Base-by-base conservation (phyloP, 2,113 vertebrate species). In the Vulpes ferrilata region DNA sequence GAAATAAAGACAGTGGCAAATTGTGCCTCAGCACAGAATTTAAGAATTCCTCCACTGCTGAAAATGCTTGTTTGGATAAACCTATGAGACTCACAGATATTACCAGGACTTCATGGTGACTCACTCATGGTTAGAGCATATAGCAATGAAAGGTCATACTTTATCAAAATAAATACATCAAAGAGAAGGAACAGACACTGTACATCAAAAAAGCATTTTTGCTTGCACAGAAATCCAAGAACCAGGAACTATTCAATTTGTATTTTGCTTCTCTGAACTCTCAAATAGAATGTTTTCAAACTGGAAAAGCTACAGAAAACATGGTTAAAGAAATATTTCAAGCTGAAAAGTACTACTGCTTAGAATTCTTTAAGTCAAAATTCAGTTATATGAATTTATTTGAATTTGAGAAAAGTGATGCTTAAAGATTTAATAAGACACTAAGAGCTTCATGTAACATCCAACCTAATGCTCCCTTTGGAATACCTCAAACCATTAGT, bases 381-480 rank as follows among this genome's bases (percentile, higher is more conserved):
- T 90, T 93, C 7, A 59, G 15, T 22, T 23, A 57, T 5, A 83
- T 15, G 10, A 93, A 93, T n/a, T 81, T 78, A 64, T n/a, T 11
- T 93, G 32, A 88, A 64, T n/a, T 11, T 93, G 32, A 88, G 48
- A 79, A 93, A 94, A 95, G 82, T 32, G 22, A 90, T 79, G 35
- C 67, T 51, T 69, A 1, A 94, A 57, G 84, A 83, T 59, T 90
- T 92, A 7, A n/a, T 60, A 85, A 93, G 83, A 96, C 38, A 55
- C 25, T 17, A 35, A 90, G 6, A 88, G 16, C 23, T 90, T 84
- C 60, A 55, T 9, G 0, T 43, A 85, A 87, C 5, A 43, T 60
- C 10, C 51, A 80, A 87, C 35, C 43, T n/a, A 84, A 76, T 19
- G 48, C 19, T 59, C 64, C 80, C 62, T 90, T 62, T 53, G 23